phyloP scores from a whole-genome alignment of 2,113 vertebrate species.

The Ophiodon elongatus region DNA sequence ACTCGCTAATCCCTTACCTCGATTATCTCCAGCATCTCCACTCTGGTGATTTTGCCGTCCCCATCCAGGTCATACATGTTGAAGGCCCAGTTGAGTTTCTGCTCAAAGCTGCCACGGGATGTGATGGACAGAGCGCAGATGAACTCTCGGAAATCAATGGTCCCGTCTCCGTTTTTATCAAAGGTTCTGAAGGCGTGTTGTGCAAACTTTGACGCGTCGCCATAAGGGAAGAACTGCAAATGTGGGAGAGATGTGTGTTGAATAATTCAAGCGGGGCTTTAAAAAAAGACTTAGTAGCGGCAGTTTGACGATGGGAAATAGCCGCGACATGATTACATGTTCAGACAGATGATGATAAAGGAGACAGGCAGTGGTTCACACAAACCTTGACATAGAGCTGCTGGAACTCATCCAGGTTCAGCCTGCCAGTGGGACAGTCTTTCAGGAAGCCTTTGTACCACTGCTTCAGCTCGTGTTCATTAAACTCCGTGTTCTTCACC shows the following conservation, averaged over 20 bases:
- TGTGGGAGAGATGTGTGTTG: conserved; percentile 26
- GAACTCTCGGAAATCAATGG: conserved; percentile 99
- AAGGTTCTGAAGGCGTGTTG: conserved; percentile 99
- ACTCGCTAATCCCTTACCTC: conserved; percentile 87
- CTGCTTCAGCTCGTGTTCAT: conserved; percentile 88
- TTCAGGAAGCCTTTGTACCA: conserved; percentile 89
- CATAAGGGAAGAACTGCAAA: conserved; percentile 96
- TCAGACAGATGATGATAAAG: not conserved
- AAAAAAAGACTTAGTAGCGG: conserved; percentile 54
- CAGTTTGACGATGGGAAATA: not conserved
- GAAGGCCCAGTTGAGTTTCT: conserved; percentile 99
- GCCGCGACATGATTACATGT: not conserved
- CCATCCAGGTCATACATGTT: conserved; percentile 99
- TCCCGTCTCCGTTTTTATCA: conserved; percentile 98
- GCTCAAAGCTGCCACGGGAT: conserved; percentile 98
- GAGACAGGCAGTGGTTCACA: not conserved
- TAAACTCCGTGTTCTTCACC: conserved; percentile 94
- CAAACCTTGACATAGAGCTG: conserved; percentile 87
- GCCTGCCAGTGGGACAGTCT: conserved; percentile 85
- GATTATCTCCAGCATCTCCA: conserved; percentile 99
- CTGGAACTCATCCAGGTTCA: conserved; percentile 88
- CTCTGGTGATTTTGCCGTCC: conserved; percentile 98
- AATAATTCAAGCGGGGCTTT: conserved; percentile 26
- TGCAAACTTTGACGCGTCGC: conserved; percentile 98
- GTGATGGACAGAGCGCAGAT: conserved; percentile 99